Base-by-base conservation (phyloP, 2,797 vertebrate species). In the Ctenosaura bakeri region DNA sequence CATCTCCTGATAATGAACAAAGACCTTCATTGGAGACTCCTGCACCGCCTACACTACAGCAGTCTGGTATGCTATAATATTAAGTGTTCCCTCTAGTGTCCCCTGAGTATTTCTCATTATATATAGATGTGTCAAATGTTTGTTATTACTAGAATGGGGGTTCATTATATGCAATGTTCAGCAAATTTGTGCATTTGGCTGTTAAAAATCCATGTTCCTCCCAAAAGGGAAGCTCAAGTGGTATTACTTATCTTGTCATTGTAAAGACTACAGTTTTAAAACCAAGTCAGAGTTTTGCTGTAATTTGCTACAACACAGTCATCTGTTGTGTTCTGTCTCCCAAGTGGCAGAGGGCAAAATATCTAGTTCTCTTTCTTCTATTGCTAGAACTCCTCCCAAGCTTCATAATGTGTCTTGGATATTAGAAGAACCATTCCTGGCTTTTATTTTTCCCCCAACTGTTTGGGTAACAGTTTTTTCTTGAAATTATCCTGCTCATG, bases 1-100 rank as follows among this genome's bases (percentile, higher is more conserved):
- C 98, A 56, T 98, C 98, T 77, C 97, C 98, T 77, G 98, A 98
- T 93, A 97, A 94, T 0, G 98, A 98, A 89, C 98, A 98, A 96
- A 97, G 96, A 97, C 97, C 96, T 0, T 93, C 97, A 32, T 86
- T 91, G 0, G 95, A 97, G 13, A 96, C 96, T 7, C 95, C 97
- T 59, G 95, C 94, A 91, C 96, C 94, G 50, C 95, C 94, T 66
- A 9, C 95, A 64, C 94, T 96, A 32, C 96, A 95, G 94, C 97
- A 96, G 89, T 97, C 97, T 96, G 97, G 97, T 98, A 89, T 71
- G 93, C 87, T 78, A 18, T 89, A 94, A 77, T 93, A 88, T 78
- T 78, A 20, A 35, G 1, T 89, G 94, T 91, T 91, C 66, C 2
- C 83, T 82, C 73, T 79, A 80, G 59, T 20, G 13, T 87, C 38